phyloP scores from a whole-genome alignment of 2,888 invertebrate genomes.

The Clistopyga incitator region DNA sequence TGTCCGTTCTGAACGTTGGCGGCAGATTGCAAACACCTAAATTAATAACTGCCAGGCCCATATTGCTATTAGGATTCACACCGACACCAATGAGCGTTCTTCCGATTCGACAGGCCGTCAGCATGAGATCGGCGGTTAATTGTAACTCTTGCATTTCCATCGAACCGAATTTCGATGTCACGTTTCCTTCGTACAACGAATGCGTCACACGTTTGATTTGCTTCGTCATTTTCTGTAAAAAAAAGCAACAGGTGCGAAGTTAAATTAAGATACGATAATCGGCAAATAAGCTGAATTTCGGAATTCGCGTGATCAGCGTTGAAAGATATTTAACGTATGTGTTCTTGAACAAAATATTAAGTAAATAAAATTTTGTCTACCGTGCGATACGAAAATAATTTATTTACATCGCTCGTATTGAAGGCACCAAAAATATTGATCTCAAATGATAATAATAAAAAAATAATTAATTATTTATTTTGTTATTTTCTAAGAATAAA shows the following conservation, averaged over 20 bases:
- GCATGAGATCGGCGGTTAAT: conserved; percentile 87
- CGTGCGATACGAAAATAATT: no score
- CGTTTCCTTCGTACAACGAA: conserved; percentile 82
- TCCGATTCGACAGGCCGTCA: conserved; percentile 86
- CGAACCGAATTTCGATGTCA: conserved; percentile 82
- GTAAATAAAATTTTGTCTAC: no score
- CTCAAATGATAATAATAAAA: no score
- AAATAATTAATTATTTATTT: no score
- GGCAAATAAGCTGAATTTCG: no score
- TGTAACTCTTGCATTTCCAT: conserved; percentile 86
- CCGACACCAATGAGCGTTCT: conserved; percentile 86
- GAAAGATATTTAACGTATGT: not conserved
- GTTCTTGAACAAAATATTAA: no score
- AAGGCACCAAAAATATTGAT: no score
- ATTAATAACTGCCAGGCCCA: conserved; percentile 87
- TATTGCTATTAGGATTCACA: conserved; percentile 86
- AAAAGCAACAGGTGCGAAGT: conserved; percentile 19
- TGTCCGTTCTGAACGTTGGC: conserved; percentile 87
- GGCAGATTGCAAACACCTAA: conserved; percentile 87
- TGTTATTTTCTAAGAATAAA: not conserved
- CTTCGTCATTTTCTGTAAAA: conserved; percentile 85
- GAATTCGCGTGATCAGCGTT: not conserved
- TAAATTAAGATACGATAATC: not conserved
- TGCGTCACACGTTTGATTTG: conserved; percentile 86
- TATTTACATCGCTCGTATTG: no score